Percentiles rank a stretch among this genome's conserved stretches.
phyloP scores from a whole-genome alignment of 2,113 vertebrate species.

The Seriola aureovittata region DNA sequence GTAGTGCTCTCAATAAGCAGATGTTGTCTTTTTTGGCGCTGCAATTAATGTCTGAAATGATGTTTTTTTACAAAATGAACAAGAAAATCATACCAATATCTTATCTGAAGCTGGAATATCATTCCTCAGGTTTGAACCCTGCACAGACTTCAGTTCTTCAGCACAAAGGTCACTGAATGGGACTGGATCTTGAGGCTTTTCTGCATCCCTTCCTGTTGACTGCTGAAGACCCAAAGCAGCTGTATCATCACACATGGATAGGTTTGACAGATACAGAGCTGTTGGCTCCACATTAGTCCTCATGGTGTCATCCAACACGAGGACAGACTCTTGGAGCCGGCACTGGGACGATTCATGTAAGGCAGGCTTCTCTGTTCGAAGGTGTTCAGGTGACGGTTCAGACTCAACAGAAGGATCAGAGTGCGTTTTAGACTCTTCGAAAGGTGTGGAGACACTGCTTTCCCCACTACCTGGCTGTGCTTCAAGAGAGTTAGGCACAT shows the following conservation, averaged over 20 bases:
- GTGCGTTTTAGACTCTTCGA: not conserved
- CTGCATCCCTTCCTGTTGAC: not conserved
- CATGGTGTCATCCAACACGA: not conserved
- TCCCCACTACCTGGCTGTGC: not conserved
- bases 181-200: not conserved
- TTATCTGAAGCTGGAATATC: not conserved
- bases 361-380: slow-evolving; percentile 37
- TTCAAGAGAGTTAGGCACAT: not conserved
- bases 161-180: not conserved
- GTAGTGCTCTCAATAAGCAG: not conserved
- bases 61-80: not conserved
- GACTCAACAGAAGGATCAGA: slow-evolving; percentile 13
- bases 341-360: slow-evolving; percentile 67
- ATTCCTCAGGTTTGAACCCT: not conserved
- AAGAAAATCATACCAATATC: slow-evolving; percentile 30
- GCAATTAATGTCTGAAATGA: not conserved
- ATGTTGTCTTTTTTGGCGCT: not conserved
- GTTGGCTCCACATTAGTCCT: slow-evolving; percentile 16
- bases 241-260: not conserved
- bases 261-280: not conserved
- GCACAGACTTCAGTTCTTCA: not conserved
- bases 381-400: slow-evolving; percentile 62
- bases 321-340: slow-evolving; percentile 50
- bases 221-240: not conserved
- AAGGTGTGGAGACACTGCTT: not conserved